A percentile compares a stretch with the other conserved stretches of the same genome.
Evolutionary conservation across 2,888 invertebrate genomes (phyloP).

Genomic region (Agonopterix alstromeriana): DNA sequence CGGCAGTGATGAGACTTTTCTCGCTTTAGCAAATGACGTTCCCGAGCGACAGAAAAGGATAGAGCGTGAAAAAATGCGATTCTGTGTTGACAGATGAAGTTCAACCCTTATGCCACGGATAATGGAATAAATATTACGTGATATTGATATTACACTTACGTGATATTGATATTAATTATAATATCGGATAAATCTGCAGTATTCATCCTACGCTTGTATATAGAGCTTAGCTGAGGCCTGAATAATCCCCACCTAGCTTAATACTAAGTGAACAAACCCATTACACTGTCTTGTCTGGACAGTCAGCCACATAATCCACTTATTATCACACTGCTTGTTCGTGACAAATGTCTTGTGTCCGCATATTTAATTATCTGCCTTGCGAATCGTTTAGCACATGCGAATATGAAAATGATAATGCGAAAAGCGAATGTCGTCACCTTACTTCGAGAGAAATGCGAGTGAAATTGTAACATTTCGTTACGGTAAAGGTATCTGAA

Average conservation of each 20-base stretch:
- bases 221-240: not conserved
- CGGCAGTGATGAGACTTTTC: too few species aligned
- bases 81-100: too few species aligned
- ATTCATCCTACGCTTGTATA: not conserved
- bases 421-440: not conserved
- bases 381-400: slow-evolving; percentile 3
- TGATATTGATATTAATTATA: too few species aligned
- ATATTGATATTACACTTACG: too few species aligned
- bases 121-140: too few species aligned
- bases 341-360: slow-evolving; percentile 8
- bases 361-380: slow-evolving; percentile 1
- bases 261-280: slow-evolving; percentile 21
- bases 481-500: not conserved
- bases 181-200: too few species aligned
- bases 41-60: too few species aligned
- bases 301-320: slow-evolving; percentile 9
- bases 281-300: slow-evolving; percentile 14
- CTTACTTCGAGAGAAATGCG: not conserved
- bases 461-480: not conserved
- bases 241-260: slow-evolving; percentile 2
- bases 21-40: too few species aligned
- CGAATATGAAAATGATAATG: not conserved
- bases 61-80: too few species aligned
- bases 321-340: slow-evolving; percentile 8
- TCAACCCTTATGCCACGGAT: too few species aligned